phyloP scores from a whole-genome alignment of 2,797 vertebrate genomes.

The Balearica regulorum region DNA sequence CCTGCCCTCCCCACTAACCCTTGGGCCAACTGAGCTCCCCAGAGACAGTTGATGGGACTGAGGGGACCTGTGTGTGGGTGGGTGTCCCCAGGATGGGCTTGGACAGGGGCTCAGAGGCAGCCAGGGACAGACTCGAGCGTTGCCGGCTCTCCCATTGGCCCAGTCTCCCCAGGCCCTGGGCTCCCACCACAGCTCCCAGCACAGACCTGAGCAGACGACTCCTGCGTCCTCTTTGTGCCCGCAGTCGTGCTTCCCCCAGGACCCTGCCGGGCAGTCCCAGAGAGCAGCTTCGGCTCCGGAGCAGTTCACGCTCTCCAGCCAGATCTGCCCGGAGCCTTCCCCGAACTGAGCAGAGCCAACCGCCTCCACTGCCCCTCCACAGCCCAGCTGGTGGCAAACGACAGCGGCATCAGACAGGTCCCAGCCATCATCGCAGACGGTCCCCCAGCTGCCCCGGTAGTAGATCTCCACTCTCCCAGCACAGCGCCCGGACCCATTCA shows the following conservation, averaged over 20 bases:
- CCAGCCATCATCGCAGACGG: constrained; percentile 50
- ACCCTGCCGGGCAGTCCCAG: constrained; percentile 25
- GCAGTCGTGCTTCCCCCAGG: constrained; percentile 21
- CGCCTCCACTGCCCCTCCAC: background rate
- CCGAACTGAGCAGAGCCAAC: background rate
- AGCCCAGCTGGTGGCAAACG: constrained; percentile 33
- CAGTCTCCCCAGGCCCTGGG: fast-evolving
- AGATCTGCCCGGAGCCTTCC: background rate
- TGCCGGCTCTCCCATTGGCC: fast-evolving
- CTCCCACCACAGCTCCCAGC: background rate
- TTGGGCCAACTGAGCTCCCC: too few relatives aligned
- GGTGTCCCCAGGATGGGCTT: too few relatives aligned
- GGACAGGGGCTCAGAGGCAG: background rate
- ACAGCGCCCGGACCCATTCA: background rate
- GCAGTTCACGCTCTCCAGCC: constrained; percentile 14
- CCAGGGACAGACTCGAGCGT: fast-evolving
- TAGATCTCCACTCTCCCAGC: constrained; percentile 51
- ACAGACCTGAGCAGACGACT: constrained; percentile 67
- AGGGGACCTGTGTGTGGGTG: background rate
- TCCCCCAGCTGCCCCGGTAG: constrained; percentile 25
- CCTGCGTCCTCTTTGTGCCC: constrained; percentile 29
- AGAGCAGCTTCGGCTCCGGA: constrained; percentile 7
- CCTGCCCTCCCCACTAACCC: background rate
- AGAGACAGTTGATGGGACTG: background rate
- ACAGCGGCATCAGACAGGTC: background rate